These are phyloP conservation scores for Scolopax bukidnonensis DNA, from an alignment of 2,797 vertebrate genomes.

Conservation along the genomic window DNA sequence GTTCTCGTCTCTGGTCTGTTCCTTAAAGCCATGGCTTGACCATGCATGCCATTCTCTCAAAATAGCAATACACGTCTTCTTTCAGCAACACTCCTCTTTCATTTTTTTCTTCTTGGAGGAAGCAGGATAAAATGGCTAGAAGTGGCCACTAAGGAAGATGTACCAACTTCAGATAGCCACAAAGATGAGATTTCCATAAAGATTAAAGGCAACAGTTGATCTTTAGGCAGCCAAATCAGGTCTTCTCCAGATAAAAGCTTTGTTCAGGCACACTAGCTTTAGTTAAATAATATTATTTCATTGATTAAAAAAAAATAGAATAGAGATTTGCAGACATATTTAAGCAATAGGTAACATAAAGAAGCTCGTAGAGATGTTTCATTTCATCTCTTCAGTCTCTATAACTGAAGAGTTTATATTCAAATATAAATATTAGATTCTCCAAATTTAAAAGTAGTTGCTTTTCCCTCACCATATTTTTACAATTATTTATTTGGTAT, in stretches of 20 bases:
- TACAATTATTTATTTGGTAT: neutral
- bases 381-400: neutral
- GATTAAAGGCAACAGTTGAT: neutral
- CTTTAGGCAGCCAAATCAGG: neutral
- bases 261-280: neutral
- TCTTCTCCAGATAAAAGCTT: neutral
- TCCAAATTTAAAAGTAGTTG: neutral
- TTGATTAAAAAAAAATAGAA: neutral
- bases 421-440: neutral
- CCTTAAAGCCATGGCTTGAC: neutral
- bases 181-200: neutral
- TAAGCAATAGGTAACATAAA: neutral
- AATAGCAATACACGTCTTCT: neutral
- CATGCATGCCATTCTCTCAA: neutral
- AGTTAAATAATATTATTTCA: neutral
- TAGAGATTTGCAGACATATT: neutral
- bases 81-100: neutral
- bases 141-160: neutral
- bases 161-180: neutral
- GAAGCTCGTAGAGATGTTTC: neutral
- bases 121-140: neutral
- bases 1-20: neutral
- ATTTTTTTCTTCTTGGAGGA: neutral
- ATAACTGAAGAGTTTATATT: constrained; percentile 10
- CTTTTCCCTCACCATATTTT: neutral